A percentile compares a stretch with the other conserved stretches of the same genome.
These are phyloP conservation scores for Anableps anableps DNA, from an alignment of 2,797 vertebrate species.

Conservation along the genomic window DNA sequence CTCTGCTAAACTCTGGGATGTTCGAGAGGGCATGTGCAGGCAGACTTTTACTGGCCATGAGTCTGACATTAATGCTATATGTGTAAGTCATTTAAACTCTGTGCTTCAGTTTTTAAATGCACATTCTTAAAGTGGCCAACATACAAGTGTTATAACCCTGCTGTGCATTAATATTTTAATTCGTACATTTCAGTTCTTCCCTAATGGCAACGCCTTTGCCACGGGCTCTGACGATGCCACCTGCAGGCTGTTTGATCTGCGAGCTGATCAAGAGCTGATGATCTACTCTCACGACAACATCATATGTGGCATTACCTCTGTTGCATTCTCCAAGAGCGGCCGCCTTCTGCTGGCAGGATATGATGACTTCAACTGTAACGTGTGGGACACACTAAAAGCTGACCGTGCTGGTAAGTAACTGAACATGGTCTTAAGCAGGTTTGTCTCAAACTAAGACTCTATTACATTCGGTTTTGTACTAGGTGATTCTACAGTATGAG, in stretches of 20 bases:
- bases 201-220: constrained; percentile 98
- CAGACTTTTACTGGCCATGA: constrained; percentile 99
- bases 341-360: constrained; percentile 97
- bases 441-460: neutral
- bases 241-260: constrained; percentile 97
- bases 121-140: neutral
- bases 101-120: neutral
- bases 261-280: constrained; percentile 99
- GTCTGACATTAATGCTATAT: constrained; percentile 99
- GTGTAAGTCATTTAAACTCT: constrained; percentile 80
- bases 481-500: neutral
- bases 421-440: neutral
- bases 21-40: constrained; percentile 99
- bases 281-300: constrained; percentile 99
- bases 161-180: constrained; percentile 9
- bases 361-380: constrained; percentile 99
- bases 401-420: constrained; percentile 90
- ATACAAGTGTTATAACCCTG: neutral
- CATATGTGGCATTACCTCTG: constrained; percentile 99
- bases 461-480: neutral
- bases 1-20: constrained; percentile 98
- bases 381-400: constrained; percentile 99
- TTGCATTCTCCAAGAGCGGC: constrained; percentile 99
- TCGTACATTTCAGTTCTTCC: constrained; percentile 88
- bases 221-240: constrained; percentile 98